Conservation (phyloP, 2,797 vertebrate species). For the Agapornis canus region DNA sequence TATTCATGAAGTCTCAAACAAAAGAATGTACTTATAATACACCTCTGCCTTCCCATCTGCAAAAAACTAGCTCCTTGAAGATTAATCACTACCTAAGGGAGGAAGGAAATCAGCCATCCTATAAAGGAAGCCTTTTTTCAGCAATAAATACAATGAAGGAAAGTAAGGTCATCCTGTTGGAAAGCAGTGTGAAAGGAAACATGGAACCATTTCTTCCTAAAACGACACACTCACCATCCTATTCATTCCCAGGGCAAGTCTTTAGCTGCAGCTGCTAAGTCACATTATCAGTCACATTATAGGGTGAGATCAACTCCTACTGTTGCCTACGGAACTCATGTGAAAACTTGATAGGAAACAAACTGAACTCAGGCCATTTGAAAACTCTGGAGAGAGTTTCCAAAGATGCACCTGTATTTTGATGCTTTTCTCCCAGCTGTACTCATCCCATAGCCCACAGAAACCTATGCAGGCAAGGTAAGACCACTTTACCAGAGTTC, state of each 20-base stretch:
- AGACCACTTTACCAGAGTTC: neutral
- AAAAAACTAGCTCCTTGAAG: neutral
- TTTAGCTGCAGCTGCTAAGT: neutral
- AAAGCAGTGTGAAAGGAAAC: conserved; percentile 31
- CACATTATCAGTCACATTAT: neutral
- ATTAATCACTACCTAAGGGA: neutral
- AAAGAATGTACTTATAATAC: neutral
- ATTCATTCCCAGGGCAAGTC: neutral
- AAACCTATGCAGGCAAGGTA: neutral
- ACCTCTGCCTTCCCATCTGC: neutral
- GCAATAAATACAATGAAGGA: conserved; percentile 35
- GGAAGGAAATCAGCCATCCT: neutral
- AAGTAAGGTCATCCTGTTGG: conserved; percentile 33
- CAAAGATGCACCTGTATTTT: neutral
- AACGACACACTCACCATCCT: neutral
- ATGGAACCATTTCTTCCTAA: conserved; percentile 31
- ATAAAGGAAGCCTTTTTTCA: conserved; percentile 29
- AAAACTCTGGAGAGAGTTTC: neutral
- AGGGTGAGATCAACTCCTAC: neutral
- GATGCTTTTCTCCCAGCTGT: neutral
- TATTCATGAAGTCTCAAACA: neutral
- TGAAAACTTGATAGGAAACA: neutral
- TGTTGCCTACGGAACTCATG: neutral
- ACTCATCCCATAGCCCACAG: neutral
- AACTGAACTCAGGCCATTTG: neutral